phyloP scores from a whole-genome alignment of 2,888 invertebrate species.

The Cyrtodaria siliqua region DNA sequence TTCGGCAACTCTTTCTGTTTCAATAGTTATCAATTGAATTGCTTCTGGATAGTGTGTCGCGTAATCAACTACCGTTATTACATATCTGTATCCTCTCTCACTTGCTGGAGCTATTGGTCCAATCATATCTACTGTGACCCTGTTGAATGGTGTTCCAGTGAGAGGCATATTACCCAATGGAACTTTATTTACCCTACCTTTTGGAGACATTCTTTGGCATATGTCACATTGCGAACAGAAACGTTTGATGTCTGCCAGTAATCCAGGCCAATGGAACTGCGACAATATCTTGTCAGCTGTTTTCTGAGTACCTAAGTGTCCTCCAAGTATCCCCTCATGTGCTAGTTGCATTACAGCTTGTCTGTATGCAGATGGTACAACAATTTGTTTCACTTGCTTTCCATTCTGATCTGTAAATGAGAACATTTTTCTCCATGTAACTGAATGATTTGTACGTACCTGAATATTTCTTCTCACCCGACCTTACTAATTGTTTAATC shows the following conservation, averaged over 20 bases:
- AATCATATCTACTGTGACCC: slow-evolving; percentile 52
- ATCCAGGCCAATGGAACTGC: slow-evolving; percentile 43
- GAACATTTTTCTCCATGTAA: background rate
- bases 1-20: slow-evolving; percentile 48
- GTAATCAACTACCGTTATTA: slow-evolving; percentile 48
- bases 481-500: background rate
- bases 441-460: background rate
- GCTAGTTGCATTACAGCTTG: slow-evolving; percentile 23
- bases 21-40: slow-evolving; percentile 16
- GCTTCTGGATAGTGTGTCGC: slow-evolving; percentile 31
- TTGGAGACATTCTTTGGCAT: slow-evolving; percentile 20
- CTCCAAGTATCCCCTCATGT: slow-evolving; percentile 29
- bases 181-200: slow-evolving; percentile 7
- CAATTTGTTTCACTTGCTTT: slow-evolving; percentile 1
- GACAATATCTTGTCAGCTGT: slow-evolving; percentile 15
- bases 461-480: background rate
- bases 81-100: slow-evolving; percentile 21
- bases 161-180: slow-evolving; percentile 45
- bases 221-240: slow-evolving; percentile 25
- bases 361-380: slow-evolving; percentile 20
- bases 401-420: background rate
- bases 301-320: slow-evolving; percentile 42
- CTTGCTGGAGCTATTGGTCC: slow-evolving; percentile 45
- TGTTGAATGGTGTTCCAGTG: slow-evolving; percentile 54
- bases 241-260: slow-evolving; percentile 21